Conservation (phyloP, 1,140 invertebrate genomes). For the Berghia stephanieae region DNA sequence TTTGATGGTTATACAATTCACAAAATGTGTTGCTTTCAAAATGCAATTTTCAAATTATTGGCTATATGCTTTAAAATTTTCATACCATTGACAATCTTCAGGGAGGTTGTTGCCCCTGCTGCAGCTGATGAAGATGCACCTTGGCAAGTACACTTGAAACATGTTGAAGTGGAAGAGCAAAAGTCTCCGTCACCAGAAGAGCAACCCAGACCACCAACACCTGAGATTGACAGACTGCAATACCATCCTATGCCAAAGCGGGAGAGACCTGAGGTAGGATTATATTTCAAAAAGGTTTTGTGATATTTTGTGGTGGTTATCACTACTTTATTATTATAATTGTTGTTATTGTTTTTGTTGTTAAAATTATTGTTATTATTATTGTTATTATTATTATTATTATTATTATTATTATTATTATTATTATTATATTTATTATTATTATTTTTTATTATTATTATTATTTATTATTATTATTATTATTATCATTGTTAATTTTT, state of each 20-base stretch:
- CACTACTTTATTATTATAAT: neutral
- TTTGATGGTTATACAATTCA: too few relatives aligned
- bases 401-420: too few relatives aligned
- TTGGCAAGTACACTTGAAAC: conserved; percentile 51
- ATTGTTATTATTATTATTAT: too few relatives aligned
- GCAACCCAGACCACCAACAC: conserved; percentile 40
- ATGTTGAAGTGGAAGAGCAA: conserved; percentile 50
- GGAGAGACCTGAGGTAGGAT: conserved; percentile 46
- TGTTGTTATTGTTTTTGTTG: neutral
- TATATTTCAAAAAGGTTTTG: neutral
- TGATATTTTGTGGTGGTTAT: neutral
- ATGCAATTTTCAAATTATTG: neutral
- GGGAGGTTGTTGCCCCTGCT: conserved; percentile 43
- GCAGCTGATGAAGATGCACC: conserved; percentile 45
- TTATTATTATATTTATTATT: too few relatives aligned
- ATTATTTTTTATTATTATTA: too few relatives aligned
- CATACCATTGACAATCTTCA: conserved; percentile 29
- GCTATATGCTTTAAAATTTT: neutral
- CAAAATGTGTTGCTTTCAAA: too few relatives aligned
- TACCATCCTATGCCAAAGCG: conserved; percentile 45
- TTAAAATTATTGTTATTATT: too few relatives aligned
- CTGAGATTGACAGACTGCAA: conserved; percentile 44
- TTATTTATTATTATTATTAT: too few relatives aligned
- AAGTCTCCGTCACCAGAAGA: conserved; percentile 42
- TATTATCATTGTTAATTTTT: too few relatives aligned